These are phyloP conservation scores for Tachycineta bicolor DNA, from an alignment of 2,113 vertebrate genomes.

Conservation along the genomic window DNA sequence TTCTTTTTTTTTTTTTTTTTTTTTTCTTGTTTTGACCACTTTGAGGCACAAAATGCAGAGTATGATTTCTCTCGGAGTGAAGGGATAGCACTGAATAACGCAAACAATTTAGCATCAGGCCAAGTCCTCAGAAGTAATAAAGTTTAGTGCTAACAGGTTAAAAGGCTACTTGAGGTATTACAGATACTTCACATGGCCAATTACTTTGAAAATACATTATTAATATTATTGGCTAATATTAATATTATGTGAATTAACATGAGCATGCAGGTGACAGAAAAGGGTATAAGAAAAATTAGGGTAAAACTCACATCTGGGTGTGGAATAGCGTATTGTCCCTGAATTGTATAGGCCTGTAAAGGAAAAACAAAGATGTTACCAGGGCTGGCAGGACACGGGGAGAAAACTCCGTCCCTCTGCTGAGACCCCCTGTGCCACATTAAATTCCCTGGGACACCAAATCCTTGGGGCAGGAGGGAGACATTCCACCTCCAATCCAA, in stretches of 20 bases:
- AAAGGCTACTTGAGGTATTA: constrained; percentile 65
- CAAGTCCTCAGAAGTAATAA: constrained; percentile 77
- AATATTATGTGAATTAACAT: constrained; percentile 78
- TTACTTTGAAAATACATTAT: constrained; percentile 69
- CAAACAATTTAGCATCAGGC: constrained; percentile 75
- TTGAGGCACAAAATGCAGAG: constrained; percentile 63
- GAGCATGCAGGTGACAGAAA: constrained; percentile 78
- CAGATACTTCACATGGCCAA: constrained; percentile 37
- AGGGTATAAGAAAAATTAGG: constrained; percentile 49
- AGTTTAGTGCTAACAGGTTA: constrained; percentile 67
- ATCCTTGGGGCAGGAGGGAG: background rate
- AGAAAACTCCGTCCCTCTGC: background rate
- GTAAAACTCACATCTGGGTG: constrained; percentile 94
- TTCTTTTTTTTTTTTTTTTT: background rate
- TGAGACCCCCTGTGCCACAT: background rate
- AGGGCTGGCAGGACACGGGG: background rate
- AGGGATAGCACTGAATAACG: constrained; percentile 59
- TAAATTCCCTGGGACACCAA: background rate
- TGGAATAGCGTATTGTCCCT: constrained; percentile 98
- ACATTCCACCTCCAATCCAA: background rate
- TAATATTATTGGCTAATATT: constrained; percentile 96
- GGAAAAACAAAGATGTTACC: background rate
- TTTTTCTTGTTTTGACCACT: background rate
- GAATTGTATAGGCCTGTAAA: constrained; percentile 96
- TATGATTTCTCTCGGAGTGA: background rate